Conservation (phyloP, 2,797 vertebrate species). For the Hapalemur alaotrensis region DNA sequence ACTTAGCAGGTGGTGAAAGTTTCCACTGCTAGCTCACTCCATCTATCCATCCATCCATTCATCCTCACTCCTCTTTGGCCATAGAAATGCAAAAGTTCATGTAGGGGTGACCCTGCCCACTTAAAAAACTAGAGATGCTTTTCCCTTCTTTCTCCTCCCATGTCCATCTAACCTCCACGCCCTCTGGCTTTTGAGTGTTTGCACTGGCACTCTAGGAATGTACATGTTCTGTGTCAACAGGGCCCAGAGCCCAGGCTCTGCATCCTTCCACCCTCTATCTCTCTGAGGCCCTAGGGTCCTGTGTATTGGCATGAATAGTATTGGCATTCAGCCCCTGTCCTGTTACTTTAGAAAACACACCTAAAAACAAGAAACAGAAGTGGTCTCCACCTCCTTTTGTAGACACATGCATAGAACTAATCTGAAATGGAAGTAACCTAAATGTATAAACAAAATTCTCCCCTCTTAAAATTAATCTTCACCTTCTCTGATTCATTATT, state of each 20-base stretch:
- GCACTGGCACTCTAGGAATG: neutral
- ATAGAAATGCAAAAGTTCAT: neutral
- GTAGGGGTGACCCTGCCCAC: neutral
- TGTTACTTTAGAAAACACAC: conserved; percentile 8
- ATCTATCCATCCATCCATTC: neutral
- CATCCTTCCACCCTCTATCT: neutral
- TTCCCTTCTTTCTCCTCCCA: neutral
- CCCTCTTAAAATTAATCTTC: conserved; percentile 46
- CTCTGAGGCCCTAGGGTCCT: neutral
- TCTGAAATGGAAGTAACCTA: neutral
- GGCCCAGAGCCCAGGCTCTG: neutral
- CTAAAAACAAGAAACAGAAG: conserved; percentile 24
- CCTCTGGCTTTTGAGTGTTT: neutral
- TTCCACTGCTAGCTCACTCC: neutral
- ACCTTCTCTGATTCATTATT: conserved; percentile 4
- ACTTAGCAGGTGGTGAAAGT: neutral
- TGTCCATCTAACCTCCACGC: neutral
- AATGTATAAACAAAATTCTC: conserved; percentile 22
- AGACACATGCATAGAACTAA: conserved; percentile 2
- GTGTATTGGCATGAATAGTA: neutral
- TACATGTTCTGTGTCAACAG: neutral
- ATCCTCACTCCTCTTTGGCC: neutral
- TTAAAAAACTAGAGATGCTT: neutral
- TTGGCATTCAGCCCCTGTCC: neutral
- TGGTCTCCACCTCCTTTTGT: neutral